These are phyloP conservation scores for Cyanocitta stelleri DNA, from an alignment of 2,113 vertebrate species.

Conservation along the genomic window DNA sequence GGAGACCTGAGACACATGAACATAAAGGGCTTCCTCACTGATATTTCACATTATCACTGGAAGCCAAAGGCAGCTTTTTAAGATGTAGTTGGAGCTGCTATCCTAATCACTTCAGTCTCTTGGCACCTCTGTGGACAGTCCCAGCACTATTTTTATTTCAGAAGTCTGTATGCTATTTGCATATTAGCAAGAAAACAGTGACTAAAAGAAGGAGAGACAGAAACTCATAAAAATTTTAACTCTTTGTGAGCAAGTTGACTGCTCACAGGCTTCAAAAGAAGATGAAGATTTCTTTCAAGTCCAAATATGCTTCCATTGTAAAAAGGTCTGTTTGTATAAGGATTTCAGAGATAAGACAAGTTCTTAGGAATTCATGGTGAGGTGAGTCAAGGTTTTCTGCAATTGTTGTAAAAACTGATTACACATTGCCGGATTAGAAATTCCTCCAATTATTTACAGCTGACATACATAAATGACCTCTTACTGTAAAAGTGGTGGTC, in stretches of 20 bases:
- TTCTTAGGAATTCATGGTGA: not conserved
- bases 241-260: not conserved
- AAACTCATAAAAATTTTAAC: not conserved
- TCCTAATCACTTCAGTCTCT: not conserved
- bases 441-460: not conserved
- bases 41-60: not conserved
- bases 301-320: not conserved
- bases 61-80: not conserved
- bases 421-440: not conserved
- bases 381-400: not conserved
- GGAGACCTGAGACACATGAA: not conserved
- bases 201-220: not conserved
- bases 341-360: not conserved
- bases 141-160: not conserved
- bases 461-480: not conserved
- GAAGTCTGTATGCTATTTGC: not conserved
- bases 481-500: not conserved
- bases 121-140: not conserved
- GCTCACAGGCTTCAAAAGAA: not conserved
- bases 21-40: not conserved
- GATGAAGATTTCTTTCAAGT: not conserved
- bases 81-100: not conserved
- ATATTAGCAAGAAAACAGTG: not conserved
- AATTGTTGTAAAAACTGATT: not conserved
- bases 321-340: not conserved